Conservation (phyloP, 2,888 invertebrate species). For the Azorinus chamasolen region DNA sequence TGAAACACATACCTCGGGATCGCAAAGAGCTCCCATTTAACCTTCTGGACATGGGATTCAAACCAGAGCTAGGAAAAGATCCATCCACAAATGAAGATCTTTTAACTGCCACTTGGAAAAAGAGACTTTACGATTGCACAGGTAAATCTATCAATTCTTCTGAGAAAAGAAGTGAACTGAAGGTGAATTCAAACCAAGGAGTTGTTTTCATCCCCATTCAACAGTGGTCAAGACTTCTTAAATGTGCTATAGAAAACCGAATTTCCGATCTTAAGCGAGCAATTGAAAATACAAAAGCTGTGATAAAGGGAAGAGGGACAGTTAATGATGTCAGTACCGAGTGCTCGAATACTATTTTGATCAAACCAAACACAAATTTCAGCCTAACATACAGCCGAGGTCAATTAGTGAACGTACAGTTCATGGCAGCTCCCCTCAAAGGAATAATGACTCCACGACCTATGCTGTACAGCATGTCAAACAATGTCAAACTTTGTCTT, state of each 20-base stretch:
- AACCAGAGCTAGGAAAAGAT: conserved; percentile 52
- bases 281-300: background rate
- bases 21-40: conserved; percentile 60
- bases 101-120: conserved; percentile 63
- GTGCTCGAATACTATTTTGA: conserved; percentile 10
- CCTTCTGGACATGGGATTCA: conserved; percentile 58
- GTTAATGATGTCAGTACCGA: conserved; percentile 54
- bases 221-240: conserved; percentile 26
- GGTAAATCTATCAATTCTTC: conserved; percentile 9
- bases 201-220: conserved; percentile 9
- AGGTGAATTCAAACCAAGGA: conserved; percentile 7
- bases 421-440: conserved; percentile 57
- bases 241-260: conserved; percentile 12
- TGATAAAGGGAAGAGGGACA: background rate
- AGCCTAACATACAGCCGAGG: conserved; percentile 59
- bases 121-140: conserved; percentile 53
- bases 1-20: conserved; percentile 43
- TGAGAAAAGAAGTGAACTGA: background rate
- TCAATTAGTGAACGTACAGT: conserved; percentile 60
- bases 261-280: conserved; percentile 15
- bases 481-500: conserved; percentile 64
- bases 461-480: conserved; percentile 65
- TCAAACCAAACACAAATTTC: conserved; percentile 60
- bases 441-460: conserved; percentile 61
- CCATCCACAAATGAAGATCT: conserved; percentile 22